phyloP scores from a whole-genome alignment of 2,888 invertebrate genomes.

The Scaptodrosophila latifasciaeformis region DNA sequence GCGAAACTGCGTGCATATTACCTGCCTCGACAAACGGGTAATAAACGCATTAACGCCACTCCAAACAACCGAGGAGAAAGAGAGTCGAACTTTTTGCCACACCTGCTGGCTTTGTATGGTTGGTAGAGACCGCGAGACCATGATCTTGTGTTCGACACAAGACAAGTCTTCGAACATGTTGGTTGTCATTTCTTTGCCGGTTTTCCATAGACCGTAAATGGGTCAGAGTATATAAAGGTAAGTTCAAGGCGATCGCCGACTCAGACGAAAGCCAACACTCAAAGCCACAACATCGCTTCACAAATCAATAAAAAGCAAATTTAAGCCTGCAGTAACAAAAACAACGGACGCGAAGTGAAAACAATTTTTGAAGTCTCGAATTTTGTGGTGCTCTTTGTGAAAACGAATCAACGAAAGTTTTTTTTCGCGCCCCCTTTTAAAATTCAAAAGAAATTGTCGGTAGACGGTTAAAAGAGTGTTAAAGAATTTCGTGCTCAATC shows the following conservation, averaged over 20 bases:
- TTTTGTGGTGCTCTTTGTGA: slow-evolving; percentile 22
- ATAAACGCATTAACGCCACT: slow-evolving; percentile 45
- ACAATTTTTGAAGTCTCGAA: slow-evolving; percentile 27
- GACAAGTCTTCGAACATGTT: slow-evolving; percentile 27
- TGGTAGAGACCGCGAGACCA: slow-evolving; percentile 21
- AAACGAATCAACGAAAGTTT: slow-evolving; percentile 47
- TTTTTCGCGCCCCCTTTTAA: slow-evolving; percentile 14
- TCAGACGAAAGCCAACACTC: slow-evolving; percentile 76
- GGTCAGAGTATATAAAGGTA: slow-evolving; percentile 88
- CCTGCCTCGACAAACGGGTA: slow-evolving; percentile 25
- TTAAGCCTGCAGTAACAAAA: slow-evolving; percentile 4
- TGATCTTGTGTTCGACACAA: not conserved
- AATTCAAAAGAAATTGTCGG: slow-evolving; percentile 33
- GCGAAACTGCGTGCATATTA: not conserved
- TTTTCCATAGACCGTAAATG: slow-evolving; percentile 76
- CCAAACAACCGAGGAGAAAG: slow-evolving; percentile 21
- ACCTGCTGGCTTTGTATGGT: slow-evolving; percentile 27
- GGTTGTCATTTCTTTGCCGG: slow-evolving; percentile 51
- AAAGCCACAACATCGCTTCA: slow-evolving; percentile 3
- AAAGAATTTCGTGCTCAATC: slow-evolving; percentile 42
- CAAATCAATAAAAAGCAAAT: slow-evolving; percentile 10
- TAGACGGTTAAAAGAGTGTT: slow-evolving; percentile 48
- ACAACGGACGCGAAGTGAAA: slow-evolving; percentile 37
- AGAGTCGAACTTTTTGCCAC: slow-evolving; percentile 15
- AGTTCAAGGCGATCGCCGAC: slow-evolving; percentile 85